Evolutionary conservation across 2,888 invertebrate genomes (phyloP), one percentile per base, ranked within the genome.

Genomic region (Desoria tigrina): DNA sequence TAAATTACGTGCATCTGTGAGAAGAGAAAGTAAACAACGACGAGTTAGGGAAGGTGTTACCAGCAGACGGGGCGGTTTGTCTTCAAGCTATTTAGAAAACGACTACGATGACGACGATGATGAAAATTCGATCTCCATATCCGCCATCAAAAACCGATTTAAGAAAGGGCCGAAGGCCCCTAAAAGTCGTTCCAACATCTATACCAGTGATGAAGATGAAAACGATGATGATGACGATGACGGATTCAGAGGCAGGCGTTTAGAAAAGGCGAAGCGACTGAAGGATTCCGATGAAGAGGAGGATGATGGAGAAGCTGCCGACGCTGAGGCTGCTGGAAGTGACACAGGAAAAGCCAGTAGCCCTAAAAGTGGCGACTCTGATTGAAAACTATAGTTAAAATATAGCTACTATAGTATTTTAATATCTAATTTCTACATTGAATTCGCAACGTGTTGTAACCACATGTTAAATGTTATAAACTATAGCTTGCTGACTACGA

Each of bases 121-220:
- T 73, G 94, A 94, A 78, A 92, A 90, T 65, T 90, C 90, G 0
- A 93, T 96, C 77, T 95, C 95, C 0, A 83, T 97, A 24, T 88
- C 90, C 64, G 95, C 95, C 49, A 96, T 97, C 79, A 97, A 97
- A 82, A 94, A 91, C 81, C 90, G 92, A 78, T 95, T 92, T 81
- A 96, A 94, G 77, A 85, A 86, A 79, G 87, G 87, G 28, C 59
- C 61, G 26, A 65, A 63, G 39, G 45, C 61, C 9, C 26, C 51
- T 2, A 51, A 51, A 26, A 55, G 55, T 21, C 42, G 57, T 49
- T 56, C 60, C 23, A 70, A 70, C 45, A 94, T 94, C 78, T 94
- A 94, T 82, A 94, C 94, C 0, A 91, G 92, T 0, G 93, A 93
- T 76, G 93, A 92, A 27, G 71, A 68, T 1, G 70, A 72, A 24